Conservation (phyloP, 2,113 vertebrate genomes). For the Uropsilus gracilis region DNA sequence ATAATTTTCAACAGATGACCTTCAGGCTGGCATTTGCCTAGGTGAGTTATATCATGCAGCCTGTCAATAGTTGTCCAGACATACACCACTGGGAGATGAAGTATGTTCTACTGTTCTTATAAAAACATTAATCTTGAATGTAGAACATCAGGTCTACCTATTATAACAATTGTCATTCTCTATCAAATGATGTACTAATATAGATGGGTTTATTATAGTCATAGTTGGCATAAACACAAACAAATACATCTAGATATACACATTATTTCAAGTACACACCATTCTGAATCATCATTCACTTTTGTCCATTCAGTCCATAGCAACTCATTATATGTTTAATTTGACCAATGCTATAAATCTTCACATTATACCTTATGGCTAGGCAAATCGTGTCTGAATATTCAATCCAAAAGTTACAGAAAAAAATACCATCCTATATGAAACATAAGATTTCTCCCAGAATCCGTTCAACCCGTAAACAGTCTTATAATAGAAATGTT, state of each 20-base stretch:
- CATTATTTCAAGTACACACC: background rate
- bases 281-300: background rate
- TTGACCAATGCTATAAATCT: background rate
- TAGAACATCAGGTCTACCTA: background rate
- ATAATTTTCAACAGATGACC: slow-evolving; percentile 22
- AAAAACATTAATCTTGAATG: slow-evolving; percentile 47
- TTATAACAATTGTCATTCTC: background rate
- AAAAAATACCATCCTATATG: background rate
- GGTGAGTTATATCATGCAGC: background rate
- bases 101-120: background rate
- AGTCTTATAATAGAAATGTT: background rate
- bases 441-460: background rate
- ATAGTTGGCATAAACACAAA: background rate
- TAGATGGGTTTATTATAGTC: background rate
- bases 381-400: background rate
- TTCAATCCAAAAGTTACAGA: background rate
- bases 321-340: background rate
- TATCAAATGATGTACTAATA: slow-evolving; percentile 40
- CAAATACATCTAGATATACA: background rate
- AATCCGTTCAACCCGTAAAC: background rate
- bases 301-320: background rate
- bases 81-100: slow-evolving; percentile 33
- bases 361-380: background rate
- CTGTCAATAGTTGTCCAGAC: background rate
- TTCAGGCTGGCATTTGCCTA: slow-evolving; percentile 49